Conservation (phyloP, 2,797 vertebrate species). For the Coendou prehensilis region DNA sequence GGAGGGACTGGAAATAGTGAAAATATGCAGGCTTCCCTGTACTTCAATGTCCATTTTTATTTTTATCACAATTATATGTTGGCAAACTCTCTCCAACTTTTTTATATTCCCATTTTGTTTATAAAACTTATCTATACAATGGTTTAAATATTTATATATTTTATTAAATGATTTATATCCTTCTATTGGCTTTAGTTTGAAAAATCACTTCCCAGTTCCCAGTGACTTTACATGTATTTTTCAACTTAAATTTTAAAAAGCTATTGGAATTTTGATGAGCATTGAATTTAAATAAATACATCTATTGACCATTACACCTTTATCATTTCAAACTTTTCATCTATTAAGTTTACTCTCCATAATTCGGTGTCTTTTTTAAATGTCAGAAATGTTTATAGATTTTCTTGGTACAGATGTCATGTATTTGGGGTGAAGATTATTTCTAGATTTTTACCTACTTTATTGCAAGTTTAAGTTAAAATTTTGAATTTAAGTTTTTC, state of each 20-base stretch:
- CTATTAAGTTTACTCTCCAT: neutral
- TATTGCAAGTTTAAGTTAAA: neutral
- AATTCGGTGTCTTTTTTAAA: neutral
- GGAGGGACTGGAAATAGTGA: neutral
- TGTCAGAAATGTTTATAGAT: neutral
- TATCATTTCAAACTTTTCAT: conserved; percentile 7
- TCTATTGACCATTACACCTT: neutral
- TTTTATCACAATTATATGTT: neutral
- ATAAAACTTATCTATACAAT: neutral
- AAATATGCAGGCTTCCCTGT: neutral
- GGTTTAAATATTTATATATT: neutral
- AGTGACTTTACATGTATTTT: neutral
- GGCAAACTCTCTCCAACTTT: neutral
- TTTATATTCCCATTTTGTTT: neutral
- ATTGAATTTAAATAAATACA: conserved; percentile 23
- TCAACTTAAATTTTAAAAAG: neutral
- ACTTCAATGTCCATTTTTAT: neutral
- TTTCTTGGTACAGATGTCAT: neutral
- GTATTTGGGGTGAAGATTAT: neutral
- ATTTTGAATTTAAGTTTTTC: neutral
- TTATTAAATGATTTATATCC: conserved; percentile 17
- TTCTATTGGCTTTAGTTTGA: neutral
- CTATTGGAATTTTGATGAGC: neutral
- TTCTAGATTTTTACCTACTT: conserved; percentile 13
- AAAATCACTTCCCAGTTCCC: neutral